These are phyloP conservation scores for Patiria miniata DNA, from an alignment of 35 echinoderm and acorn worm species.

Conservation along the genomic window DNA sequence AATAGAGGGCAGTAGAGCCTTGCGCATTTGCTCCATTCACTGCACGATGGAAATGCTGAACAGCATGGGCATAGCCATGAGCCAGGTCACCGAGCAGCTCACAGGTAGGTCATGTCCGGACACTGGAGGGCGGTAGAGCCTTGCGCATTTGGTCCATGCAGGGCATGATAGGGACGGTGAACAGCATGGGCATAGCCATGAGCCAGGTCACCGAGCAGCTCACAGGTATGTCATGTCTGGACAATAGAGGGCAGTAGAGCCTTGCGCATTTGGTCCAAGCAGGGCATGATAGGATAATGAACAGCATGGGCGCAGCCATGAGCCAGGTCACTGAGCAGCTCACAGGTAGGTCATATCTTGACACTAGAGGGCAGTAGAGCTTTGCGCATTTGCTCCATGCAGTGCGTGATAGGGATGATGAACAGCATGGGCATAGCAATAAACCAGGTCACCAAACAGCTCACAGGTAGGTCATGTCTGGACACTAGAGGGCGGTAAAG, in stretches of 20 bases:
- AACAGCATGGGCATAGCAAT: background rate
- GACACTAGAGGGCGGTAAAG: background rate
- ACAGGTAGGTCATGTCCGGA: background rate
- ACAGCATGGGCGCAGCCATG: constrained; percentile 88
- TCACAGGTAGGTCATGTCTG: background rate
- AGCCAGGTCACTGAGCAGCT: constrained; percentile 85
- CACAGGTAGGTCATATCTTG: constrained; percentile 49
- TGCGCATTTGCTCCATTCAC: background rate
- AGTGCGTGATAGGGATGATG: no score
- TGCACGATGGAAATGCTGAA: no score
- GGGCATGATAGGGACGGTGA: background rate
- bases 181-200: constrained; percentile 77
- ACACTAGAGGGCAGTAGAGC: background rate
- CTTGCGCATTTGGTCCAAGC: constrained; percentile 47
- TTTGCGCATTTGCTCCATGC: background rate
- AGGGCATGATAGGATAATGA: constrained; percentile 99
- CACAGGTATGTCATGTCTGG: constrained; percentile 44
- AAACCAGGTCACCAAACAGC: background rate
- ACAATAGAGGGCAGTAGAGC: background rate
- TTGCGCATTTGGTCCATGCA: background rate
- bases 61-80: background rate
- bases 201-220: constrained; percentile 84
- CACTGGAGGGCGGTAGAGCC: background rate
- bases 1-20: background rate
- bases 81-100: background rate